phyloP scores from a whole-genome alignment of 2,888 invertebrate species.

The Idaea straminata region DNA sequence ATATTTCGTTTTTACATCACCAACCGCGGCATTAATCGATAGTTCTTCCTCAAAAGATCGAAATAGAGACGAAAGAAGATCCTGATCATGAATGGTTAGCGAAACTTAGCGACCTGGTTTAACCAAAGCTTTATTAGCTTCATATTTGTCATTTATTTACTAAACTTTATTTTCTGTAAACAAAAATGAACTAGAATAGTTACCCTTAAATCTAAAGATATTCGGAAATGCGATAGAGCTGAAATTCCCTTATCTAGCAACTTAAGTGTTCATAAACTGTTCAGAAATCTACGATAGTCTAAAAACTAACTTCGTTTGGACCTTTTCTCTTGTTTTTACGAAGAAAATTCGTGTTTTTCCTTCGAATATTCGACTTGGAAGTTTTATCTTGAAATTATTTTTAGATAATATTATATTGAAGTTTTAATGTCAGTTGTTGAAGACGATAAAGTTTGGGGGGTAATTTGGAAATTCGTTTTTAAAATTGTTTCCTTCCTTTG shows the following conservation, averaged over 20 bases:
- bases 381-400: conserved; percentile 1
- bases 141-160: background rate
- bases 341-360: conserved; percentile 1
- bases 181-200: background rate
- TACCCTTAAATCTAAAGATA: background rate
- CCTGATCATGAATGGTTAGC: too few relatives aligned
- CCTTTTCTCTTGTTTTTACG: background rate
- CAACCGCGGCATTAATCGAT: too few relatives aligned
- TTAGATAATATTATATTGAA: background rate
- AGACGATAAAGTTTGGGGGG: background rate
- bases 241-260: background rate
- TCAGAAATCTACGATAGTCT: background rate
- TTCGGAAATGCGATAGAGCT: background rate
- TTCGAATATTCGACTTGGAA: conserved; percentile 1
- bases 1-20: too few relatives aligned
- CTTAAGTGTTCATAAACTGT: background rate
- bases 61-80: too few relatives aligned
- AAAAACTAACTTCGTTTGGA: background rate
- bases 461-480: background rate
- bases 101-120: background rate
- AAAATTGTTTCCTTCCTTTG: background rate
- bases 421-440: background rate
- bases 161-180: background rate
- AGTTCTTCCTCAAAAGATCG: too few relatives aligned
- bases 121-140: background rate